Evolutionary conservation across 2,797 vertebrate genomes (phyloP), one percentile per base, ranked within the genome.

Genomic region (Brachyrhaphis roseni): DNA sequence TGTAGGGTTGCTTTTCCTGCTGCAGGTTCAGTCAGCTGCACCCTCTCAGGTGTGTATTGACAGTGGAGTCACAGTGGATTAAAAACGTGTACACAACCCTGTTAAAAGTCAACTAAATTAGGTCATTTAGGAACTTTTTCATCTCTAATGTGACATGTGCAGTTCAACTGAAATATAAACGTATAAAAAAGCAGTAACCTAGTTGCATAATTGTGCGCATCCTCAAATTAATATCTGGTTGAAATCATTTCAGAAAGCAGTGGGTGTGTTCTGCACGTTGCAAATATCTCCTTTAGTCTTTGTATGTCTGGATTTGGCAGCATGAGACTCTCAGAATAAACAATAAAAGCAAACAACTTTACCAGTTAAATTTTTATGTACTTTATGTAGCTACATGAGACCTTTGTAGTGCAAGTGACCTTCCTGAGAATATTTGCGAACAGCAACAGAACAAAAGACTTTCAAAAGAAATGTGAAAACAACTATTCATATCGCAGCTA

Each of bases 31-130:
- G 11, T 86, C 79, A 72, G 45, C 68, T 76, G 55, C 43, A 51
- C 64, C 62, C 68, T 16, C 57, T 1, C 77, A 90, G 88, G 84
- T 92, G 79, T 93, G 90, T 88, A 84, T 45, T 26, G 5, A 43
- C 11, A 10, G 36, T 70, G 39, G 66, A 70, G 66, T 39, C 12
- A 70, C 39, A n/a, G 66, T 43, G 11, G 10, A 13, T 70, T 26
- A n/a, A 5, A 43, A 26, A 43, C 2, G 1, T 70, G 23, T n/a
- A 70, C 66, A 43, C 66, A 70, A 26, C 39, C 39, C 66, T 70
- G 39, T 70, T 43, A 10, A 70, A 70, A 41, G 68, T 28, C 12
- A 28, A 15, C 41, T 71, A 16, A 45, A 71, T 45, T 16, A 71
- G n/a, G 12, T 13, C 68, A n/a, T 13, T 15, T n/a, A 43, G 26